phyloP scores from a whole-genome alignment of 2,797 vertebrate species.

The Pseudochaenichthys georgianus region DNA sequence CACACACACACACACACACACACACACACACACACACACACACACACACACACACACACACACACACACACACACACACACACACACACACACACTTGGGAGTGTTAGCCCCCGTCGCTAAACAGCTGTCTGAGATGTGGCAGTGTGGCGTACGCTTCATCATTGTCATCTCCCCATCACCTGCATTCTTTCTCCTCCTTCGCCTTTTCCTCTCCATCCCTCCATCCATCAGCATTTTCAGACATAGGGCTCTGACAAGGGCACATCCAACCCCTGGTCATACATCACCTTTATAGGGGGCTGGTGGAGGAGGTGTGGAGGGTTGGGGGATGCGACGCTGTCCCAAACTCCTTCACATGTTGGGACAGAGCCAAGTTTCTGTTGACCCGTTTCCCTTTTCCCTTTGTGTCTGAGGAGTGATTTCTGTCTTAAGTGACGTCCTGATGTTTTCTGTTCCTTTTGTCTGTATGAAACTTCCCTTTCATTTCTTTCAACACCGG shows the following conservation, averaged over 20 bases:
- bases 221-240: slow-evolving; percentile 84
- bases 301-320: slow-evolving; percentile 20
- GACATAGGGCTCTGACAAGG: slow-evolving; percentile 83
- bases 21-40: no score
- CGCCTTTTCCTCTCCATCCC: slow-evolving; percentile 62
- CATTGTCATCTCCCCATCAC: slow-evolving; percentile 87
- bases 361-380: slow-evolving; percentile 72
- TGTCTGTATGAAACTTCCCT: not conserved
- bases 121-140: slow-evolving; percentile 84
- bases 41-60: no score
- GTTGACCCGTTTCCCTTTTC: slow-evolving; percentile 55
- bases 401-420: slow-evolving; percentile 61
- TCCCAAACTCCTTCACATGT: slow-evolving; percentile 81
- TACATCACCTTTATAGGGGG: slow-evolving; percentile 80
- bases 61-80: no score
- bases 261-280: slow-evolving; percentile 81
- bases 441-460: not conserved
- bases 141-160: slow-evolving; percentile 69
- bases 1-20: no score
- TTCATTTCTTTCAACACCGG: not conserved
- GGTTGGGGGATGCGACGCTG: slow-evolving; percentile 21
- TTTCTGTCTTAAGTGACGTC: slow-evolving; percentile 35
- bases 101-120: slow-evolving; percentile 58
- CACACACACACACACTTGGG: no score
- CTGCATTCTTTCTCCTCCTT: slow-evolving; percentile 76